Base-by-base conservation (phyloP, 1,140 invertebrate genomes). In the Campoletis sonorensis region DNA sequence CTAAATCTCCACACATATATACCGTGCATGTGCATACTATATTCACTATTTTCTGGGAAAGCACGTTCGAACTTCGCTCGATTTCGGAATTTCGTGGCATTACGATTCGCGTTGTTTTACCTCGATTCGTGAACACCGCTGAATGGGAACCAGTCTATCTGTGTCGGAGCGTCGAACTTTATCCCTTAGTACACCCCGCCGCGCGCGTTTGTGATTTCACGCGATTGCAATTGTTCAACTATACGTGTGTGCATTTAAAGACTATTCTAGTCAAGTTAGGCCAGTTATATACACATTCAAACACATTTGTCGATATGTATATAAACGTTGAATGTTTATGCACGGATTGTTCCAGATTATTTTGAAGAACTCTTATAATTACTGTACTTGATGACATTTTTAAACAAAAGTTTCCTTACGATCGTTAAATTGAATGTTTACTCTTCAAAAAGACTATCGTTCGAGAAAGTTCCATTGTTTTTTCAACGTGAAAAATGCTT, bases 201-300 rank as follows among this genome's bases (percentile, higher is more conserved):
- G 70, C 80, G 23, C 15, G 70, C 80, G 85, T 84, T 87, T 85
- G 86, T 84, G 85, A 87, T 87, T 87, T 87, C 85, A 85, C 85
- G 80, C 83, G 78, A 84, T 80, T 82, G 80, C 81, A 72, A 81
- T 81, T 82, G 85, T 58, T 61, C n/a, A 64, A 77, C 16, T 61
- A 77, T n/a, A n/a, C n/a, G n/a, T 30, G 51, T 77, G 73, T n/a
- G 54, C 54, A 27, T 54, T 71, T 33, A 26, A 18, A 23, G 26
- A 30, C 72, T 26, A 4, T 51, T 7, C 37, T 45, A 10, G 8
- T 45, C 5, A 45, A 45, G 40, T 45, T 45, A 10, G 2, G 8
- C 40, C 40, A 45, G 40, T 45, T 45, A 45, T 45, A 45, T 13
- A 3, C 40, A 13, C 40, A 45, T 10, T 13, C 40, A 13, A 45